Evolutionary conservation across 1,140 invertebrate genomes (phyloP), one percentile per base, ranked within the genome.

Genomic region (Drosophila cardini): DNA sequence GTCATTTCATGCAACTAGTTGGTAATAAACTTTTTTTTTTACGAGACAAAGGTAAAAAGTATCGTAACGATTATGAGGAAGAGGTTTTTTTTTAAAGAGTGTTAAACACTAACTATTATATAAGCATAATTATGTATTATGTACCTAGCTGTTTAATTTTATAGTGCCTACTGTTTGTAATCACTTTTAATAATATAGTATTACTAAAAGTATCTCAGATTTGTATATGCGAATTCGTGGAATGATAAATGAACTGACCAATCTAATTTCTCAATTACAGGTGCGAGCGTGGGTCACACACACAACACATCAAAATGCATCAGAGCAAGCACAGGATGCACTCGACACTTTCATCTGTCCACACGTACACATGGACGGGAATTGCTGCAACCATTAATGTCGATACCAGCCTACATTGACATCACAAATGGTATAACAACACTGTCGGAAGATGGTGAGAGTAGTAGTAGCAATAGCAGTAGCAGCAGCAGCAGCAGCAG

Each of bases 371-470:
- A 34, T 16, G 45, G 79, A 11, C 69, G 72, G 21, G 16, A 83
- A 4, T 38, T 62, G 32, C 30, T 83, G 6, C 79, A 87, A 34
- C 79, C 84, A 6, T 45, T 78, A 11, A 21, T 80, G 67, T 61
- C 67, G 8, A 75, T 89, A 68, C 84, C 84, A 10, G 63, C 85
- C 2, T 89, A 89, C 53, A 89, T 89, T 61, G 84, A 89, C 48
- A 78, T 89, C 40, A 89, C 84, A 4, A 90, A 89, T 62, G 85
- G 61, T 1, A 46, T 68, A 1, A 68, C 71, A n/a, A 45, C 70
- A 6, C 50, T 65, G 11, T 82, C 76, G 7, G 80, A 84, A 6
- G 80, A 84, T 38, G 16, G 26, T 8, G 62, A 57, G 30, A 61
- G 15, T 21, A 58, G 45, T 26, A 72, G 4, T 32, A 15, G 43